A percentile compares a stretch with the other conserved stretches of the same genome.
phyloP scores from a whole-genome alignment of 1,140 invertebrate species.

The Formica exsecta region DNA sequence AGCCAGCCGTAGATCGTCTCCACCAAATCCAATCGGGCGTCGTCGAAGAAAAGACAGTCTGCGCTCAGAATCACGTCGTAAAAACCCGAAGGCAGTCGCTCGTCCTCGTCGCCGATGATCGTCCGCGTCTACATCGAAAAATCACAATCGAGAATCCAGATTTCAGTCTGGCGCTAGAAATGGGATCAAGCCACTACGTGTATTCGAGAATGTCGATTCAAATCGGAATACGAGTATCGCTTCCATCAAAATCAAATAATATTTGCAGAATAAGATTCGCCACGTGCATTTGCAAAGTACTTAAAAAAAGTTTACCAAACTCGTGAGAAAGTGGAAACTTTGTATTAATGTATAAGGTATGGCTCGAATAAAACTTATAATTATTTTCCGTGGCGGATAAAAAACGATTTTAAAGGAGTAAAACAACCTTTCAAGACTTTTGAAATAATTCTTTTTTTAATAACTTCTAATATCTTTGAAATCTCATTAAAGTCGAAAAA shows the following conservation, averaged over 20 bases:
- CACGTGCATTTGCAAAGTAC: not conserved
- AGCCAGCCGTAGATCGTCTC: constrained; percentile 90
- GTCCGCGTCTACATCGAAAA: constrained; percentile 78
- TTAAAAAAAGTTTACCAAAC: constrained; percentile 10
- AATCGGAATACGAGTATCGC: not conserved
- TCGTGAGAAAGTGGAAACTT: constrained; percentile 26
- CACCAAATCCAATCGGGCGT: constrained; percentile 90
- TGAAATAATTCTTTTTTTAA: not conserved
- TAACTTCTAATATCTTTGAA: not conserved
- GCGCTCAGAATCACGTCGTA: constrained; percentile 92
- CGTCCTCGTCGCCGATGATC: constrained; percentile 72
- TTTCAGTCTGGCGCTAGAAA: not conserved
- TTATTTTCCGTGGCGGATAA: not conserved
- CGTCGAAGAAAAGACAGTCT: constrained; percentile 95
- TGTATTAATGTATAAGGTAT: not conserved
- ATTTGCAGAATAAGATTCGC: not conserved
- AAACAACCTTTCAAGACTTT: not conserved
- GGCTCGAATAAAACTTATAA: not conserved
- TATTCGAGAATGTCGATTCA: not conserved
- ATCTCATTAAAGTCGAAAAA: not conserved
- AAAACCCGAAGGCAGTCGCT: constrained; percentile 72
- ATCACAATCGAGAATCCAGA: constrained; percentile 54
- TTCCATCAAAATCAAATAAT: not conserved
- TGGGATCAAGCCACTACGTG: not conserved
- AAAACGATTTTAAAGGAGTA: not conserved